Evolutionary conservation across 2,797 vertebrate genomes (phyloP).

Genomic region (Pelobates cultripes): DNA sequence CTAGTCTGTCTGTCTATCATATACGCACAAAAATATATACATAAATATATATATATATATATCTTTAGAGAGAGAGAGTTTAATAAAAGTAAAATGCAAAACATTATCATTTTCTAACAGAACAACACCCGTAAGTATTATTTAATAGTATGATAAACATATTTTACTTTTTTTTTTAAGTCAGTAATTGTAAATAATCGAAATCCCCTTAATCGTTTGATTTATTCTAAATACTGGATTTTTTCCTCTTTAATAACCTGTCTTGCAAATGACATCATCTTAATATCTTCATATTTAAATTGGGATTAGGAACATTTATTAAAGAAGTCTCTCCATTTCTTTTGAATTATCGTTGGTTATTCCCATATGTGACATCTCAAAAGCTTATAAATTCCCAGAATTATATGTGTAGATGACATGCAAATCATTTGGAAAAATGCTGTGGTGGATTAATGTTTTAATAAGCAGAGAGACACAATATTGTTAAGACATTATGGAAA

Average conservation of each 20-base stretch:
- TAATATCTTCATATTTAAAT: conserved; percentile 46
- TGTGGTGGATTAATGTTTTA: conserved; percentile 1
- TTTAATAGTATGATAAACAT: too few relatives aligned
- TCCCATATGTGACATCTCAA: conserved; percentile 31
- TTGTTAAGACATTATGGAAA: neutral
- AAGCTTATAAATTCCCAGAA: conserved; percentile 30
- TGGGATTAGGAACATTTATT: conserved; percentile 41
- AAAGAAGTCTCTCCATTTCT: conserved; percentile 26
- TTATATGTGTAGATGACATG: conserved; percentile 39
- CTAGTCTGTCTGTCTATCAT: too few relatives aligned
- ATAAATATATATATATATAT: too few relatives aligned
- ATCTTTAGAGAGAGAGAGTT: too few relatives aligned
- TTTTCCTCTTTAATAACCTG: conserved; percentile 41
- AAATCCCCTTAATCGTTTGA: conserved; percentile 30
- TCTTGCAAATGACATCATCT: conserved; percentile 14
- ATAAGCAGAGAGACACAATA: neutral
- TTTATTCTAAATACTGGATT: conserved; percentile 20
- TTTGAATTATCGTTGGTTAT: conserved; percentile 35
- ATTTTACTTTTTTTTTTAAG: neutral
- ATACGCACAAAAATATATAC: too few relatives aligned
- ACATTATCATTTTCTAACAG: too few relatives aligned
- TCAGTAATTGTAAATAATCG: neutral
- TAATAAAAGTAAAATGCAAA: too few relatives aligned
- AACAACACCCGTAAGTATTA: too few relatives aligned
- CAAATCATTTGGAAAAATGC: neutral